These are phyloP conservation scores for Hylomyscus alleni DNA, from an alignment of 2,797 vertebrate species.

Conservation along the genomic window DNA sequence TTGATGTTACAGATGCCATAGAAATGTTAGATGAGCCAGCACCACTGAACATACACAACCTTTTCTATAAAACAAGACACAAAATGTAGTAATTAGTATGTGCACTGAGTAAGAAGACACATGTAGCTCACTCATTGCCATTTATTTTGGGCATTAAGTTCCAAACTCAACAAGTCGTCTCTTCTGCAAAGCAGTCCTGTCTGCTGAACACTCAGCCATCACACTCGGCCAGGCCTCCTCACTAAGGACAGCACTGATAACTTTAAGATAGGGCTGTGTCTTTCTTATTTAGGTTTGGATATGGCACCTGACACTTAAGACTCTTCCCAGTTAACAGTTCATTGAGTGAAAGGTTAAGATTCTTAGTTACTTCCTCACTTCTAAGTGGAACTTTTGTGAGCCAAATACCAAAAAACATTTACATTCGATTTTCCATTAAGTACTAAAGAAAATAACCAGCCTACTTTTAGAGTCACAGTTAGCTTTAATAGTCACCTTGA, in stretches of 20 bases:
- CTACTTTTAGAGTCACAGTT: background rate
- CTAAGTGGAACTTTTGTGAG: slow-evolving; percentile 51
- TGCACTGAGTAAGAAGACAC: slow-evolving; percentile 14
- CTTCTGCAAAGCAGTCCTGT: slow-evolving; percentile 20
- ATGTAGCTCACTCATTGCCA: slow-evolving; percentile 1
- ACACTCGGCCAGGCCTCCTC: slow-evolving; percentile 15
- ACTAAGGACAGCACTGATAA: background rate
- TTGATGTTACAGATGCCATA: slow-evolving; percentile 60
- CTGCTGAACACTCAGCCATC: background rate
- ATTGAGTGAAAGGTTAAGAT: slow-evolving; percentile 14
- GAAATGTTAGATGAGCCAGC: slow-evolving; percentile 35
- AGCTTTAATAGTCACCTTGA: background rate
- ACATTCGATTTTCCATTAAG: slow-evolving; percentile 8
- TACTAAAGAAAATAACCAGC: slow-evolving; percentile 22
- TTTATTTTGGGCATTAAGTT: background rate
- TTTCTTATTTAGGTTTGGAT: background rate
- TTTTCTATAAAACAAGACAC: slow-evolving; percentile 78
- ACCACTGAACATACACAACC: slow-evolving; percentile 41
- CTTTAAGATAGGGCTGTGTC: background rate
- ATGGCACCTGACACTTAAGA: slow-evolving; percentile 25
- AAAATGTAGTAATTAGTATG: slow-evolving; percentile 45
- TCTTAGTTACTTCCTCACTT: slow-evolving; percentile 17
- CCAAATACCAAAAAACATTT: slow-evolving; percentile 37
- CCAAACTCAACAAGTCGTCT: background rate
- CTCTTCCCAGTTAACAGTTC: background rate